Evolutionary conservation across 2,113 vertebrate genomes (phyloP).

Genomic region (Heterotis niloticus): DNA sequence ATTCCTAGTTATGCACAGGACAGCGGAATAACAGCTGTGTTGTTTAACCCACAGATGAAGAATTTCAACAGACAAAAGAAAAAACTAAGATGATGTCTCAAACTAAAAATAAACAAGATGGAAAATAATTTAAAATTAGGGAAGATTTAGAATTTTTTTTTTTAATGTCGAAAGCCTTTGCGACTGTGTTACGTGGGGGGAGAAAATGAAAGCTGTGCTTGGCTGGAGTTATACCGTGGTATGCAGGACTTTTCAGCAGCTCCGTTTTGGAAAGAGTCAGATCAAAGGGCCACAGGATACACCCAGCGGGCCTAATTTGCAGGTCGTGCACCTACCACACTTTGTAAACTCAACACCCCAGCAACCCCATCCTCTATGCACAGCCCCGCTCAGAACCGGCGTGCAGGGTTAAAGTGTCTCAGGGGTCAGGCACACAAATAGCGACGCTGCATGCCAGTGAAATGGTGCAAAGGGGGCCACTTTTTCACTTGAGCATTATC

Average conservation of each 20-base stretch:
- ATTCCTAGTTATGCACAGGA: too few relatives aligned
- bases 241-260: neutral
- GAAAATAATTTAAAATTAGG: too few relatives aligned
- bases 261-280: constrained; percentile 23
- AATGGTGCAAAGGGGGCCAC: neutral
- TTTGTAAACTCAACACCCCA: constrained; percentile 51
- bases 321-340: constrained; percentile 37
- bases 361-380: constrained; percentile 11
- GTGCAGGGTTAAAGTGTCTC: constrained; percentile 38
- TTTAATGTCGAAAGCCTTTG: neutral
- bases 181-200: neutral
- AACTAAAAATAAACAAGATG: too few relatives aligned
- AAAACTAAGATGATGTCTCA: too few relatives aligned
- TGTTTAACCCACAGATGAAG: too few relatives aligned
- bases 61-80: too few relatives aligned
- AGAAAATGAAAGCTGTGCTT: neutral
- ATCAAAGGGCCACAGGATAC: constrained; percentile 35
- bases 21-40: too few relatives aligned
- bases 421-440: constrained; percentile 43
- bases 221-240: neutral
- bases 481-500: neutral
- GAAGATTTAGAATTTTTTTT: too few relatives aligned
- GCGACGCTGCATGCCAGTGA: constrained; percentile 24
- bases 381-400: constrained; percentile 19
- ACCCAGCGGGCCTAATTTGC: constrained; percentile 57